Conservation (phyloP, 92 coral and sea anemone species). For the Actinostola sp. region DNA sequence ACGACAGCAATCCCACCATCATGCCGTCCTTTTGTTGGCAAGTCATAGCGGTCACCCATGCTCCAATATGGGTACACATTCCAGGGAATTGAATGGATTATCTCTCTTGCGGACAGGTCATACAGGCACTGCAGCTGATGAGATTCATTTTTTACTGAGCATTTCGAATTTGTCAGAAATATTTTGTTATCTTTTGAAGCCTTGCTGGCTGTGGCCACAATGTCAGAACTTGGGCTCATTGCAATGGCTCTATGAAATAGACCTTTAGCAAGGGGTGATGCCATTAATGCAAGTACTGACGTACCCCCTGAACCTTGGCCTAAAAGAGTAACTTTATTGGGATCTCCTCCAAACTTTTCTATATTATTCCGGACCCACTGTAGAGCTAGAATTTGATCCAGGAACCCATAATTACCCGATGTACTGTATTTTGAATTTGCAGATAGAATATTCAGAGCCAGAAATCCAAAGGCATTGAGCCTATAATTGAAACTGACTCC, state of each 20-base stretch:
- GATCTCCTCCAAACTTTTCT: constrained; percentile 72
- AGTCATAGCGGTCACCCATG: constrained; percentile 41
- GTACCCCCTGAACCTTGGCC: constrained; percentile 87
- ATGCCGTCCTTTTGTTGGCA: constrained; percentile 57
- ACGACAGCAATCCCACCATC: constrained; percentile 67
- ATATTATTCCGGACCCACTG: constrained; percentile 63
- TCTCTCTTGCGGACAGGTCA: constrained; percentile 19
- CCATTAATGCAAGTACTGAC: constrained; percentile 63
- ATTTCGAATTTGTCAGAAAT: constrained; percentile 46
- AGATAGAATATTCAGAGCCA: constrained; percentile 53
- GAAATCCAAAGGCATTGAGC: constrained; percentile 72
- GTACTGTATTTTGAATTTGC: constrained; percentile 33
- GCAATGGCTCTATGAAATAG: constrained; percentile 69
- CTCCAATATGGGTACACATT: constrained; percentile 60
- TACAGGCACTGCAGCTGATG: constrained; percentile 45
- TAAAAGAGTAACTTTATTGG: constrained; percentile 54
- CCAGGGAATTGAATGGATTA: constrained; percentile 69
- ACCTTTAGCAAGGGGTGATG: constrained; percentile 62
- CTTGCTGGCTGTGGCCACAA: constrained; percentile 50
- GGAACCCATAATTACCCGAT: constrained; percentile 78
- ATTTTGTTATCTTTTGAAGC: constrained; percentile 61
- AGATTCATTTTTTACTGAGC: constrained; percentile 29
- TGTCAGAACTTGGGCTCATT: constrained; percentile 64
- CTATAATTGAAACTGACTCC: constrained; percentile 77
- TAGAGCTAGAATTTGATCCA: constrained; percentile 78